Percentiles rank a stretch among this genome's conserved stretches.
phyloP scores from a whole-genome alignment of 2,888 invertebrate genomes.

The Galerucella nymphaeae region DNA sequence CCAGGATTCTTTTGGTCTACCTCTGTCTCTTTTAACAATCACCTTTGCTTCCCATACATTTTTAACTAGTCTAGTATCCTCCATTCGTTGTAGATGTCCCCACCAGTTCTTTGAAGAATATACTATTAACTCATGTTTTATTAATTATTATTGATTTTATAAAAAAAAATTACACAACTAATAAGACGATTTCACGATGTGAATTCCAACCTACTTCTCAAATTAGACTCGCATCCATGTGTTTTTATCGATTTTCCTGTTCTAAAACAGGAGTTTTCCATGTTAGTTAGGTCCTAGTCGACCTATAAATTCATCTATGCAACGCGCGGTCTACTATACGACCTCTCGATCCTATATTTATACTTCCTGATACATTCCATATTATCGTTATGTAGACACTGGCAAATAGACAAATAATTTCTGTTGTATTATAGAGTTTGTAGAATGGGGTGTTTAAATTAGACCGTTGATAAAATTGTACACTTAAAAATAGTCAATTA shows the following conservation, averaged over 20 bases:
- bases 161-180: not conserved
- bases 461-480: no score
- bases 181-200: not conserved
- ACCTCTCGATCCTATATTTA: constrained; percentile 13
- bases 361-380: constrained; percentile 12
- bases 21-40: no score
- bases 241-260: constrained; percentile 8
- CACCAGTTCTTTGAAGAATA: no score
- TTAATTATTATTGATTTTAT: no score
- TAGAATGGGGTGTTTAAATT: no score
- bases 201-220: constrained; percentile 11
- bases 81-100: no score
- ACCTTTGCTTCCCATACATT: no score
- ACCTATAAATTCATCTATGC: constrained; percentile 13
- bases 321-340: constrained; percentile 2
- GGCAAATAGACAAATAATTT: not conserved
- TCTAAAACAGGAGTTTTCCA: constrained; percentile 6
- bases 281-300: not conserved
- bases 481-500: not conserved
- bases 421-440: no score
- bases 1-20: no score
- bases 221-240: constrained; percentile 14
- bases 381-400: constrained; percentile 13
- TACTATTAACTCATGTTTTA: no score
- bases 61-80: no score